A percentile compares a stretch with the other conserved stretches of the same genome.
Conservation (phyloP, 2,113 vertebrate genomes). For the Mastomys natalensis region DNA sequence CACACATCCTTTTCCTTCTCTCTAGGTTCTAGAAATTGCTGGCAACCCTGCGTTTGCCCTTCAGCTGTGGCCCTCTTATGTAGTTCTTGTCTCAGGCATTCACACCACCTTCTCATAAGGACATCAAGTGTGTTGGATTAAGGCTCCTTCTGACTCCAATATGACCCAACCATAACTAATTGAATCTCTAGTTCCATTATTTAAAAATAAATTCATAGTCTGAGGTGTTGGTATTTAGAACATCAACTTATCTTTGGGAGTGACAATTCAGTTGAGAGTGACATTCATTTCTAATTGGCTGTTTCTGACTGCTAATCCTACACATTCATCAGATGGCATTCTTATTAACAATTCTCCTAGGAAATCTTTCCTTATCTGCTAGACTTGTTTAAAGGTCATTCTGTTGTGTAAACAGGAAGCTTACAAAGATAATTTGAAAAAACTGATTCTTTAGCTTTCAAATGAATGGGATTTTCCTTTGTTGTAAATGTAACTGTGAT, state of each 20-base stretch:
- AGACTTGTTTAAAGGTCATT: neutral
- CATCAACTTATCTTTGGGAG: neutral
- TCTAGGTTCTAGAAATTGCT: neutral
- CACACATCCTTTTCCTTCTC: neutral
- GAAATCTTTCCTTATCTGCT: conserved; percentile 12
- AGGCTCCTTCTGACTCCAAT: neutral
- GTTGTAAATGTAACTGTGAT: neutral
- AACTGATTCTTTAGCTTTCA: neutral
- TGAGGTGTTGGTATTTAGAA: neutral
- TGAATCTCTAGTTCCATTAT: neutral
- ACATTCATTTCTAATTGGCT: neutral
- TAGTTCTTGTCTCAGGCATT: neutral
- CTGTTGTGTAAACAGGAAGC: conserved; percentile 3
- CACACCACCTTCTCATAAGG: neutral
- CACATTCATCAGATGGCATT: neutral
- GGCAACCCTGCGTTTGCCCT: neutral
- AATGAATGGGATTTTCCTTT: neutral
- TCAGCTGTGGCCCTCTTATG: neutral
- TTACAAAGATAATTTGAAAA: neutral
- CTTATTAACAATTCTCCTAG: neutral
- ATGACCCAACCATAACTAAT: neutral
- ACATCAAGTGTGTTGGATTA: neutral
- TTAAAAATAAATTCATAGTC: neutral
- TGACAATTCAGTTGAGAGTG: neutral
- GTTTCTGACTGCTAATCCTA: neutral